Percentiles rank a stretch among this genome's conserved stretches.
Evolutionary conservation across 2,113 vertebrate genomes (phyloP).

Genomic region (Callorhinus ursinus): DNA sequence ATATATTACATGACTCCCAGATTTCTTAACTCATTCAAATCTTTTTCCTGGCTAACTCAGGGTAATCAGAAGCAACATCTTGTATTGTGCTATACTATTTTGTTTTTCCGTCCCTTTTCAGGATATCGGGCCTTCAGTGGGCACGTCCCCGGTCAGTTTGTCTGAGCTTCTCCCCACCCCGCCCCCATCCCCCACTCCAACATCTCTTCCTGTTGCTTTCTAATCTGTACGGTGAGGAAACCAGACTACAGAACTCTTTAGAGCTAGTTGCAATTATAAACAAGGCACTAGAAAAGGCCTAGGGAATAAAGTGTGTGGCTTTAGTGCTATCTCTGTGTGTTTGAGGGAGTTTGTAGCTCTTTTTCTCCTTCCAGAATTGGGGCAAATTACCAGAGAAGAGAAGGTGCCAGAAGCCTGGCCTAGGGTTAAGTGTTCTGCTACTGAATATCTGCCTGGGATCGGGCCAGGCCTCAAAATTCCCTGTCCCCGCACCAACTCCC

Average conservation of each 20-base stretch:
- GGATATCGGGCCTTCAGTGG: neutral
- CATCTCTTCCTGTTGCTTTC: constrained; percentile 47
- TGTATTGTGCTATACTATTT: neutral
- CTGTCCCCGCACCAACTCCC: neutral
- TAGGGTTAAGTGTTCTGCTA: constrained; percentile 19
- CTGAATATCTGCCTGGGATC: constrained; percentile 42
- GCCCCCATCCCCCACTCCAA: neutral
- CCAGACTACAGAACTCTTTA: neutral
- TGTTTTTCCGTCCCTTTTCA: constrained; percentile 21
- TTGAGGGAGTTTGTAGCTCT: neutral
- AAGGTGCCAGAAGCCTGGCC: constrained; percentile 19
- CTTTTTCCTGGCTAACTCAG: neutral
- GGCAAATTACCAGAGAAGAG: constrained; percentile 42
- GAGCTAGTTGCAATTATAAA: neutral
- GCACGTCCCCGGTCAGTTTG: neutral
- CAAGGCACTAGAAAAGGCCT: neutral
- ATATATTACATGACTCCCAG: constrained; percentile 4
- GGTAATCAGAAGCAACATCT: neutral
- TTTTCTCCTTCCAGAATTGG: constrained; percentile 40
- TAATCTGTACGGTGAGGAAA: constrained; percentile 11
- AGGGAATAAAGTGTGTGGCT: neutral
- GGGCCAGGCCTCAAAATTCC: neutral
- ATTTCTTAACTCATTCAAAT: neutral
- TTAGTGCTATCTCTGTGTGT: neutral
- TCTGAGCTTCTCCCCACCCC: neutral